Conservation (phyloP, 2,113 vertebrate species). For the Hydrochoerus hydrochaeris region DNA sequence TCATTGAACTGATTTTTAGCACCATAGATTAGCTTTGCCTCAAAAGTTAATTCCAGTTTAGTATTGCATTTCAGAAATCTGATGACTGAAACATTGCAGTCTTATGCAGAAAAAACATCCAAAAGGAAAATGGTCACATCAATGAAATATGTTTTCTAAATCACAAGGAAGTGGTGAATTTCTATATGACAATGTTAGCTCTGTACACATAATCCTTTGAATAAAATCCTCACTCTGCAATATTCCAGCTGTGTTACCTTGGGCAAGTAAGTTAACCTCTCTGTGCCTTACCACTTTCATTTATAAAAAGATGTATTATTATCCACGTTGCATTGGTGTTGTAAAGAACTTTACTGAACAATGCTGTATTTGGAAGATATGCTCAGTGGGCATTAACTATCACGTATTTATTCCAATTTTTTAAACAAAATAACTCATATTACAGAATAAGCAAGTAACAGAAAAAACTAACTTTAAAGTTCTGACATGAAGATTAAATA, state of each 20-base stretch:
- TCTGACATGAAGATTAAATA: neutral
- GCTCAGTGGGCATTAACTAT: neutral
- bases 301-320: neutral
- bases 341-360: neutral
- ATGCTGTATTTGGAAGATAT: neutral
- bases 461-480: neutral
- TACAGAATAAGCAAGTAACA: neutral
- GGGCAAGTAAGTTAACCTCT: neutral
- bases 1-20: neutral
- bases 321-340: neutral
- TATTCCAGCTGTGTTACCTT: neutral
- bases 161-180: neutral
- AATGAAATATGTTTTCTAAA: neutral
- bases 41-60: neutral
- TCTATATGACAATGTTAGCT: neutral
- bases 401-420: neutral
- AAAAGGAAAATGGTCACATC: neutral
- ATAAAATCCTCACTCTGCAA: neutral
- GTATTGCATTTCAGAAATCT: slow-evolving; percentile 12
- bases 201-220: neutral
- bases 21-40: neutral
- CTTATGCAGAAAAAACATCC: neutral
- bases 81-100: neutral
- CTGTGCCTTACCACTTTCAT: neutral
- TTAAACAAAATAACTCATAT: neutral